Conservation (phyloP, 2,113 vertebrate species). For the Brachyhypopomus occidentalis region DNA sequence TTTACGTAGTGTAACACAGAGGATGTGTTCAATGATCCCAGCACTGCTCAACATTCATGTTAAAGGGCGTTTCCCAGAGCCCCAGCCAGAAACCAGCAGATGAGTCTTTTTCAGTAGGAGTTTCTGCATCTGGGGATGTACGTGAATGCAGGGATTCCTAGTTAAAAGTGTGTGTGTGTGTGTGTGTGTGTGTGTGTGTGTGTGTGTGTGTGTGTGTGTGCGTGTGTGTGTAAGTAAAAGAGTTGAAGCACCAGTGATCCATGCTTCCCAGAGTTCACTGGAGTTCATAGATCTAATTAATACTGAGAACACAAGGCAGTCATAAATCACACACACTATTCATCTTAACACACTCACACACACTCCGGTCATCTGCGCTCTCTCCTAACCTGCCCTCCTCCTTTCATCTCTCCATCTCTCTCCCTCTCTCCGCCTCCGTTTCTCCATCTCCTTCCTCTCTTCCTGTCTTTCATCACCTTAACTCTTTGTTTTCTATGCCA, state of each 20-base stretch:
- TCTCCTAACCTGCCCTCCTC: constrained; percentile 62
- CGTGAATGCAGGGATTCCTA: too few relatives aligned
- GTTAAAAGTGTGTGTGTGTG: constrained; percentile 23
- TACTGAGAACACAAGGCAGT: constrained; percentile 65
- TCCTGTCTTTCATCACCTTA: constrained; percentile 77
- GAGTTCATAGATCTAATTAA: constrained; percentile 78
- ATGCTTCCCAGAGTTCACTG: constrained; percentile 70
- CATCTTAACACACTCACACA: constrained; percentile 62
- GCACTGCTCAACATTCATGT: too few relatives aligned
- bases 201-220: constrained; percentile 56
- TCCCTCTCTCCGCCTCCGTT: constrained; percentile 53
- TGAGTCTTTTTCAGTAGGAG: too few relatives aligned
- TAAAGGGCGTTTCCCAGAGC: too few relatives aligned
- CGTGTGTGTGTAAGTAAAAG: constrained; percentile 61
- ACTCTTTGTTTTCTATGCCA: constrained; percentile 66
- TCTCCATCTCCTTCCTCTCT: constrained; percentile 69
- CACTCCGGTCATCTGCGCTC: constrained; percentile 39
- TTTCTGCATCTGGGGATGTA: too few relatives aligned
- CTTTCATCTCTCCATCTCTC: constrained; percentile 65
- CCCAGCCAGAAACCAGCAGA: too few relatives aligned
- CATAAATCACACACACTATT: constrained; percentile 73
- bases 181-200: constrained; percentile 58
- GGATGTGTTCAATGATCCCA: too few relatives aligned
- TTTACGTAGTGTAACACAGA: too few relatives aligned
- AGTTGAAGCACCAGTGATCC: constrained; percentile 45